Evolutionary conservation across 2,113 vertebrate species (phyloP).

Genomic region (Fulmarus glacialis): DNA sequence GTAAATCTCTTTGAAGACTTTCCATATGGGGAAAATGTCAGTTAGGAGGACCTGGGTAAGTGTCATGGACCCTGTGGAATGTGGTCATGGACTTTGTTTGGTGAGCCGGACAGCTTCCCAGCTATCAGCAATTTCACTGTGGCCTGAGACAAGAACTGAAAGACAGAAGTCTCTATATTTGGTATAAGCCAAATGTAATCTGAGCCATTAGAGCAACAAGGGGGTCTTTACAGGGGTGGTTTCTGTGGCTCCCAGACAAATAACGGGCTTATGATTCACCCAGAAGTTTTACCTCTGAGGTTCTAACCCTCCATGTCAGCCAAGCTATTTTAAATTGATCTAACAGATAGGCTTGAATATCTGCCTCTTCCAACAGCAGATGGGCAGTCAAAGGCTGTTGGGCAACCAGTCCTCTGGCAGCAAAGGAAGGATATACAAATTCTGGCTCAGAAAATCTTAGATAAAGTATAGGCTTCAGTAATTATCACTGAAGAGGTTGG

Average conservation of each 20-base stretch:
- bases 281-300: neutral
- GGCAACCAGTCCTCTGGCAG: neutral
- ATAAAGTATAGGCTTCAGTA: neutral
- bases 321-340: neutral
- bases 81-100: neutral
- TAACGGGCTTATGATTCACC: neutral
- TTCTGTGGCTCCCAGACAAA: neutral
- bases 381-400: neutral
- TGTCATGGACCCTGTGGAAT: constrained; percentile 27
- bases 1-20: constrained; percentile 34
- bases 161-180: constrained; percentile 16
- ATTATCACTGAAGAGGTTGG: neutral
- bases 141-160: neutral
- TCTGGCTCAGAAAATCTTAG: neutral
- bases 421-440: neutral
- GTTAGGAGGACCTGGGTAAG: neutral
- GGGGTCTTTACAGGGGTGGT: neutral
- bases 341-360: neutral
- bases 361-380: neutral
- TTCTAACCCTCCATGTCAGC: neutral
- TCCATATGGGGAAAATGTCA: constrained; percentile 25
- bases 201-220: neutral
- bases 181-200: neutral
- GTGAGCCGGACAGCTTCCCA: constrained; percentile 41
- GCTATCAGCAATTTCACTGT: neutral